Evolutionary conservation across 2,888 invertebrate genomes (phyloP).

Genomic region (Acanthosepion lycidas): DNA sequence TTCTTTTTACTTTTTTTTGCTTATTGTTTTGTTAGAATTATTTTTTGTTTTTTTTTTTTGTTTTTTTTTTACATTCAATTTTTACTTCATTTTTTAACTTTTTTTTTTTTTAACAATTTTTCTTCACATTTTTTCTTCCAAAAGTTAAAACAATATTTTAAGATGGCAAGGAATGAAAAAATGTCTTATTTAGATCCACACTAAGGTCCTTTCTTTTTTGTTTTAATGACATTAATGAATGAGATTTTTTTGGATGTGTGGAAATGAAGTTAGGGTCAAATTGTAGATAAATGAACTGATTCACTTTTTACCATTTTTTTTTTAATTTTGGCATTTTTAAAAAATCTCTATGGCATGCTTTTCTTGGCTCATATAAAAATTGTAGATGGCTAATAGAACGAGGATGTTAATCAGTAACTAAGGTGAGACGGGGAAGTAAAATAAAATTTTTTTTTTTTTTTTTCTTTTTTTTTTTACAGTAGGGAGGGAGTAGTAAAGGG

Average conservation of each 20-base stretch:
- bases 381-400: background rate
- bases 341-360: background rate
- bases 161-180: constrained; percentile 24
- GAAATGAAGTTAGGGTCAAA: background rate
- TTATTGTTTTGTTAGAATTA: background rate
- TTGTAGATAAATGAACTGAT: background rate
- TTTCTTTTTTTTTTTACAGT: no score
- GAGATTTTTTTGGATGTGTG: background rate
- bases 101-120: background rate
- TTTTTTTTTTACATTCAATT: background rate
- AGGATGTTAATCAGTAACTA: background rate
- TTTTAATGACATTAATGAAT: background rate
- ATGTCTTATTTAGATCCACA: background rate
- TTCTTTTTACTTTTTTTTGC: background rate
- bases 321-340: background rate
- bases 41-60: background rate
- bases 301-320: background rate
- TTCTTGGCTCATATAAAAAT: background rate
- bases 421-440: no score
- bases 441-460: no score
- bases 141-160: background rate
- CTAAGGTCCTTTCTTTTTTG: background rate
- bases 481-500: background rate
- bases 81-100: background rate
- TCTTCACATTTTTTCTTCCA: background rate